Base-by-base conservation (phyloP, 2,113 vertebrate species). In the Ceyx margarethae region DNA sequence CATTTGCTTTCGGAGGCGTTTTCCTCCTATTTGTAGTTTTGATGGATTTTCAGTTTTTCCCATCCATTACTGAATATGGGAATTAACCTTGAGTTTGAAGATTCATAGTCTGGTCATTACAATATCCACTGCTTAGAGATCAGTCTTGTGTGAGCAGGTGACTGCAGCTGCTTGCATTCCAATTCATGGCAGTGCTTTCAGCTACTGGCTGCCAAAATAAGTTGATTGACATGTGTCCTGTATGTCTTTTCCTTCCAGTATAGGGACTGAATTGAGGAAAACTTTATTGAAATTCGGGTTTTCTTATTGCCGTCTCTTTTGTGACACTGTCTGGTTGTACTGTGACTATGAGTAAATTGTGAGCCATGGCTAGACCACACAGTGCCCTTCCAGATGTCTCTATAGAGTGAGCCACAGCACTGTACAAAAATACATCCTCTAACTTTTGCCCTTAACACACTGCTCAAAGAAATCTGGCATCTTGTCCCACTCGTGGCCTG, bases 51-150 rank as follows among this genome's bases (percentile, higher is more conserved):
- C 64, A 87, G 35, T 67, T 94, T 91, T 92, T 67, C 56, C 56
- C 89, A 94, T 96, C 75, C 64, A 54, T 91, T 89, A 77, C 67
- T 42, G 64, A 66, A 60, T 82, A 85, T 5, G 13, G 72, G 91
- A 94, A 95, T 94, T 93, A 95, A 93, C 93, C 91, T 92, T 92
- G 87, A 83, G 65, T 92, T 74, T 92, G 91, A 89, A 91, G 89
- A 91, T 89, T 92, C 86, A 43, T 67, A 31, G 67, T 77, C 57
- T 60, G 51, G 64, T 77, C 72, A 40, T 95, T 87, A 50, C 64
- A 91, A 67, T 48, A 92, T 37, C 72, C 72, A 42, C 43, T 43
- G 66, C 71, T 87, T 73, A 45, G 45, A 87, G 71, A 80, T 89
- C 64, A 82, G 60, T 60, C 75, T 78, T 57, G 45, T 57, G 68